Conservation (phyloP, 2,113 vertebrate species). For the rat (Rattus norvegicus) region DNA sequence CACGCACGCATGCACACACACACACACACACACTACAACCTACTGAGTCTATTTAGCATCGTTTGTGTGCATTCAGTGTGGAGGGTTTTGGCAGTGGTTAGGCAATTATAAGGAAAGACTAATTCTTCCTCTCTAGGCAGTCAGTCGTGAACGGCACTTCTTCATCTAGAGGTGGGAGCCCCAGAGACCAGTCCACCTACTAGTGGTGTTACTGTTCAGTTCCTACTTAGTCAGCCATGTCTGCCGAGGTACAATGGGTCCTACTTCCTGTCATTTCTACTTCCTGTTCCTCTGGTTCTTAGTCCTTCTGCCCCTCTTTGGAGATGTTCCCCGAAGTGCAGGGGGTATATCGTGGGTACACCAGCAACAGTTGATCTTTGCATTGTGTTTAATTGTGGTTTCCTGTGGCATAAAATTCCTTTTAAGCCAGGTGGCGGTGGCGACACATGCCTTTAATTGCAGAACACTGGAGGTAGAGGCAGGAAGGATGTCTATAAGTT, state of each 20-base stretch:
- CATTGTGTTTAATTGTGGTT: not conserved
- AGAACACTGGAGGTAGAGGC: not conserved
- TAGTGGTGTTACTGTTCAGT: not conserved
- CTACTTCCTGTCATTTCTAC: not conserved
- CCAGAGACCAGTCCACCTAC: not conserved
- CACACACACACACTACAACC: not conserved
- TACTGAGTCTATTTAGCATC: not conserved
- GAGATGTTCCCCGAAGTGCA: not conserved
- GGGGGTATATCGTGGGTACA: too few relatives aligned
- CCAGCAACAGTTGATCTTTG: not conserved
- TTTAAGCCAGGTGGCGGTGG: not conserved
- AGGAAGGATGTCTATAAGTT: not conserved
- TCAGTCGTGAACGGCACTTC: not conserved
- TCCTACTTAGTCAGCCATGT: not conserved
- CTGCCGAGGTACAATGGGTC: not conserved
- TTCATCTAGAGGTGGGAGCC: not conserved
- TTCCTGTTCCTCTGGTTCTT: not conserved
- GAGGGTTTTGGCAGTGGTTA: not conserved
- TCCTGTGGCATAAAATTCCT: not conserved
- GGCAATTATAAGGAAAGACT: too few relatives aligned
- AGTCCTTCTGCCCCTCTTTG: not conserved
- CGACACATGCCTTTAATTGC: not conserved
- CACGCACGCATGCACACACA: not conserved
- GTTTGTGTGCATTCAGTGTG: not conserved
- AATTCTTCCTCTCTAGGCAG: not conserved